Evolutionary conservation across 2,888 invertebrate species (phyloP).

Genomic region (Ornithoptera alexandrae): DNA sequence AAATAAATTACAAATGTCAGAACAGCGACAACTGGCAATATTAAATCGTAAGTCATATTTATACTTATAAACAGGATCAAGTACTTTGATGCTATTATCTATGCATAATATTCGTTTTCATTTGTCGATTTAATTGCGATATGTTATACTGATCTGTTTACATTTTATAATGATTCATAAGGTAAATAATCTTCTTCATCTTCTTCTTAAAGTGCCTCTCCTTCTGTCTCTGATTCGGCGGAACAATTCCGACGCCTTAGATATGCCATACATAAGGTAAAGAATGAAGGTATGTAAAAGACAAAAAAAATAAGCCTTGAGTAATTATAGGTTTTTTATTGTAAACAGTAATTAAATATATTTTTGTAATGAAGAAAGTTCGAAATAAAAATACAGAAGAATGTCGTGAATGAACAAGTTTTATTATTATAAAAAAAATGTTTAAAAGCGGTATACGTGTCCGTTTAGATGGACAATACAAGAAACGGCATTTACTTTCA

Average conservation of each 20-base stretch:
- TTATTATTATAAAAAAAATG: background rate
- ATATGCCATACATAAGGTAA: no score
- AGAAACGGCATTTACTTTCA: no score
- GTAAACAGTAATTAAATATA: no score
- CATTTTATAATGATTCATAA: constrained; percentile 2
- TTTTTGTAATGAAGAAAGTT: no score
- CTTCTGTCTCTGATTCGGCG: no score
- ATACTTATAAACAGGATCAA: constrained; percentile 7
- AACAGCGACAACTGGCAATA: constrained; percentile 21
- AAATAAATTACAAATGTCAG: constrained; percentile 5
- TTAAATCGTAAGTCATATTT: constrained; percentile 9
- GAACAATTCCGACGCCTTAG: no score
- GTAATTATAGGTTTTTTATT: no score
- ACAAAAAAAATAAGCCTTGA: no score
- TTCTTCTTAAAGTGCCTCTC: no score
- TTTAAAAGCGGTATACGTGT: background rate
- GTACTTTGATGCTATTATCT: constrained; percentile 14
- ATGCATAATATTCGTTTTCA: background rate
- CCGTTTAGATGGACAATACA: no score
- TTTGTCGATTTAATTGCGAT: background rate
- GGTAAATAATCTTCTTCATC: background rate
- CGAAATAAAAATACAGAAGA: no score
- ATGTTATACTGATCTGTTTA: background rate
- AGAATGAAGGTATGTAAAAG: background rate
- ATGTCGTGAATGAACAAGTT: background rate